Base-by-base conservation (phyloP, 2,888 invertebrate genomes). In the Malthinus seriepunctatus region DNA sequence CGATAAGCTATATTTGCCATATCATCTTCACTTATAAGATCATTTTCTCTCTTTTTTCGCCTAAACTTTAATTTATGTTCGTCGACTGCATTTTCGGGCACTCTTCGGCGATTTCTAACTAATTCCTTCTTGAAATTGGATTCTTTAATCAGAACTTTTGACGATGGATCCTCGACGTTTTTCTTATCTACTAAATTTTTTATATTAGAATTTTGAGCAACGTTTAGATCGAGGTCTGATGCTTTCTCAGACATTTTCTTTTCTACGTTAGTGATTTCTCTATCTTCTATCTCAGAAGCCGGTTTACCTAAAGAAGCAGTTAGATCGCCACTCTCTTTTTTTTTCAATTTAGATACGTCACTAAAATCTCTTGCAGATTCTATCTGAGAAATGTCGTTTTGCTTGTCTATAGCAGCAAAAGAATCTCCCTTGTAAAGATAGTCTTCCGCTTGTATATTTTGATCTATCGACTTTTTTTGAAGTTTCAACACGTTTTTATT, bases 1-100 rank as follows among this genome's bases (percentile, higher is more conserved):
- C 65, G 49, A 35, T 64, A 67, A 1, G 80, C 79, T 50, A 77
- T 72, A 65, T 72, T 81, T 15, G 79, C 78, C 10, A 78, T 75
- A 67, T 79, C 80, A 7, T 73, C 67, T 56, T 80, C 78, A 3
- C 78, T 73, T 15, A 78, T 63, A 35, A 77, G 42, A 11, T 68
- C 76, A 33, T 77, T 76, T 32, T 77, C 75, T 32, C 64, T 73
- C 68, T 80, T 81, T 31, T 47, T 55, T 33, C 68, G 15, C 8
- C n/a, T 14, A 32, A 55, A 55, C 10, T 39, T 35, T 6, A 35
- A 32, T 8, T 8, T 3, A 2, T 39, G 50, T 14, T 44, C 15
- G 1, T 2, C 15, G 15, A 42, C 12, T 8, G 12, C 7, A n/a
- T 42, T 12, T n/a, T 42, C 39, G 2, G 10, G 11, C 8, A 12